Base-by-base conservation (phyloP, 2,888 invertebrate genomes). In the Tanytarsus gracilentus region DNA sequence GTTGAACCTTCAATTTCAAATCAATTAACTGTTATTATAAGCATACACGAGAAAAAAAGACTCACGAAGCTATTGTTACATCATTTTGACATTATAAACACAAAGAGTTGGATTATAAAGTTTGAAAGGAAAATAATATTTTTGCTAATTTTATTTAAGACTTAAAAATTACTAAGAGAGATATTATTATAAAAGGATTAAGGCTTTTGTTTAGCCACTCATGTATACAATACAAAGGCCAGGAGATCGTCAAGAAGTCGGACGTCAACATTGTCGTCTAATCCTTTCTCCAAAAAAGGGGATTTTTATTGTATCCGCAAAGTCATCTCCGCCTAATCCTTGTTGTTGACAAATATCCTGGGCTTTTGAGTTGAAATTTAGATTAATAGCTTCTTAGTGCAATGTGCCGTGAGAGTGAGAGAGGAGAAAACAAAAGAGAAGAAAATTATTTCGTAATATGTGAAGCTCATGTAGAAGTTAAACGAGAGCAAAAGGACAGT, bases 301-400 rank as follows among this genome's bases (percentile, higher is more conserved):
- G 23, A 18, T 51, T 29, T 30, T 30, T 25, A 51, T 51, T 51
- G 51, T 51, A n/a, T 29, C 51, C 51, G 29, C 30, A 30, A 49
- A 26, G 49, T 49, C 49, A 49, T 49, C 49, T n/a, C 16, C 14
- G 36, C 16, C 49, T 51, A 51, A 53, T 53, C 36, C 53, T n/a
- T 33, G 53, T 23, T 53, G 33, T 36, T 53, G 53, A 53, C 53
- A 53, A 53, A 53, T 53, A 53, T 44, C 44, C 44, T 44, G 16
- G 40, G 18, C 16, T 6, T n/a, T n/a, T n/a, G n/a, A n/a, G n/a
- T n/a, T 36, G 36, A 14, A 36, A 14, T 14, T 36, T 40, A 40
- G 40, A 40, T 40, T 40, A 40, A 40, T 40, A 44, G 44, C 44
- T 44, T 18, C 44, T 44, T 18, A 44, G 36, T n/a, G 14, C 14